Percentiles rank a stretch among this genome's conserved stretches.
Conservation (phyloP, 2,797 vertebrate genomes). For the Coranthus polyacanthus region DNA sequence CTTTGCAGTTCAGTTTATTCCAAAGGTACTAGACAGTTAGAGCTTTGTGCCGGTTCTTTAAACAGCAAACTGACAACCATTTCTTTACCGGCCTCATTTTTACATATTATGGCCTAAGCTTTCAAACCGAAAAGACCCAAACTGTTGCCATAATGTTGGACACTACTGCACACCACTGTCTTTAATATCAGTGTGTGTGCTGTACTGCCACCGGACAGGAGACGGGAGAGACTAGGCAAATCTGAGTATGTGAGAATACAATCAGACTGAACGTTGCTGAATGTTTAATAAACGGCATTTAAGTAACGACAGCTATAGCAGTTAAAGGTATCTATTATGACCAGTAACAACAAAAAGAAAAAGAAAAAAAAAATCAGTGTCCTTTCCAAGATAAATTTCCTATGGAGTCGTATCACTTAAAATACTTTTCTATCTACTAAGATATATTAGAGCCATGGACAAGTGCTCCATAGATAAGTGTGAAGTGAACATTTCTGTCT, state of each 20-base stretch:
- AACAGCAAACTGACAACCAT: constrained; percentile 28
- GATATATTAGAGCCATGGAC: constrained; percentile 2
- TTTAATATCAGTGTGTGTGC: constrained; percentile 14
- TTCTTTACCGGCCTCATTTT: constrained; percentile 8
- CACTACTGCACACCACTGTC: neutral
- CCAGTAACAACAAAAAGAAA: too few species aligned
- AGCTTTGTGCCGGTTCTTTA: constrained; percentile 13
- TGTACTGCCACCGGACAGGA: neutral
- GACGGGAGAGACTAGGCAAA: too few species aligned
- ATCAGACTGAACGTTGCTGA: too few species aligned
- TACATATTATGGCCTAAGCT: too few species aligned
- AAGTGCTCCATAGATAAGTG: neutral
- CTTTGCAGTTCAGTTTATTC: constrained; percentile 15
- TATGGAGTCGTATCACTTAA: neutral
- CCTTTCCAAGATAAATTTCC: constrained; percentile 3
- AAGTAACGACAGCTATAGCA: too few species aligned
- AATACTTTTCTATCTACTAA: neutral
- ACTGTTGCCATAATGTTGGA: constrained; percentile 25
- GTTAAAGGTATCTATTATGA: too few species aligned
- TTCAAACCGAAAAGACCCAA: constrained; percentile 10
- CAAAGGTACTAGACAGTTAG: constrained; percentile 13
- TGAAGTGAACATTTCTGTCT: constrained; percentile 25
- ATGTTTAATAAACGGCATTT: too few species aligned
- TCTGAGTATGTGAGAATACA: too few species aligned
- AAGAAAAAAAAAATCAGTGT: neutral